A percentile compares a stretch with the other conserved stretches of the same genome.
Evolutionary conservation across 2,113 vertebrate species (phyloP).

Genomic region (Ellobius talpinus): DNA sequence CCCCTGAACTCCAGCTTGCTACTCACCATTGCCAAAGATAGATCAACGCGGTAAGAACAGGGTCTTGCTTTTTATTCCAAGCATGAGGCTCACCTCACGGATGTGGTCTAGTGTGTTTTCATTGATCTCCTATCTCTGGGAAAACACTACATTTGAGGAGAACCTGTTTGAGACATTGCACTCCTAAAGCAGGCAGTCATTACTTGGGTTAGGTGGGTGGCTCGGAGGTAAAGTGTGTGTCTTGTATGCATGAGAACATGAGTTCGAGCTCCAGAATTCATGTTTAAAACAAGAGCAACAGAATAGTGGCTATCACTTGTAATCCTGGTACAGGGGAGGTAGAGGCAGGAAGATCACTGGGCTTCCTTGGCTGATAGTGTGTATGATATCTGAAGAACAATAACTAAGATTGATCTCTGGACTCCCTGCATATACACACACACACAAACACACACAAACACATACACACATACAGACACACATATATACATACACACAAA

Average conservation of each 20-base stretch:
- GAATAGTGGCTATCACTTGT: not conserved
- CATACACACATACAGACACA: not conserved
- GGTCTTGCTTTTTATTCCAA: not conserved
- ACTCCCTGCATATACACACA: not conserved
- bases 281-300: not conserved
- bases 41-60: fast-evolving
- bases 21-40: not conserved
- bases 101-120: not conserved
- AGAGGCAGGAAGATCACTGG: not conserved
- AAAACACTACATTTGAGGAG: not conserved
- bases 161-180: not conserved
- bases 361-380: not conserved
- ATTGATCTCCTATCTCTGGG: not conserved
- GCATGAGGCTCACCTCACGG: fast-evolving
- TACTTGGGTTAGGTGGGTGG: not conserved
- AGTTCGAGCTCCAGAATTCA: not conserved
- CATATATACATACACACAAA: not conserved
- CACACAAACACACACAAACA: not conserved
- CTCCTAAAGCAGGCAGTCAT: not conserved
- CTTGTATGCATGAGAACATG: not conserved
- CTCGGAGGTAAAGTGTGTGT: not conserved
- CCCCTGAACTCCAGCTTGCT: not conserved
- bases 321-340: not conserved
- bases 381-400: not conserved
- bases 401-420: not conserved